Evolutionary conservation across 2,888 invertebrate species (phyloP).

Genomic region (Bhutanitis thaidina): DNA sequence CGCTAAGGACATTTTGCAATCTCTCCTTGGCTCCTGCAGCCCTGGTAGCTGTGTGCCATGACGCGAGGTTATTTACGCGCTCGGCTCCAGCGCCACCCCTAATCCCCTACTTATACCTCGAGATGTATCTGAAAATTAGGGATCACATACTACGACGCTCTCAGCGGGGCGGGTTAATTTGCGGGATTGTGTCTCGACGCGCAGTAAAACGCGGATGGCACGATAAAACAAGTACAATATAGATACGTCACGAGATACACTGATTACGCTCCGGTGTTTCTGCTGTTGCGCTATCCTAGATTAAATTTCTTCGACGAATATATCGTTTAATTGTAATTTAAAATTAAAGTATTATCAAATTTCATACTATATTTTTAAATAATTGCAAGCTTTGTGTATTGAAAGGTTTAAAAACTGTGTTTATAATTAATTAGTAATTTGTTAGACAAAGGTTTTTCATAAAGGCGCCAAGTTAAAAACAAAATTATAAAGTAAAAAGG

Average conservation of each 20-base stretch:
- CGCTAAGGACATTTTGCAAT: slow-evolving; percentile 57
- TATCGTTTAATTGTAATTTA: too few relatives aligned
- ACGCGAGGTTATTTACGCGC: slow-evolving; percentile 75
- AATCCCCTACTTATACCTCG: slow-evolving; percentile 77
- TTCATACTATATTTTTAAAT: too few relatives aligned
- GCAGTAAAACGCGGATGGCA: slow-evolving; percentile 37
- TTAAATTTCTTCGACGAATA: too few relatives aligned
- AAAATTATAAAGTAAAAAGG: too few relatives aligned
- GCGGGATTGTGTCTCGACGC: slow-evolving; percentile 37
- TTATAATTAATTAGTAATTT: too few relatives aligned
- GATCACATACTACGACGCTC: slow-evolving; percentile 63
- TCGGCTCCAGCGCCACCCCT: slow-evolving; percentile 65
- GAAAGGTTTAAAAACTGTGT: too few relatives aligned
- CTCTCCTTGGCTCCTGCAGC: slow-evolving; percentile 61
- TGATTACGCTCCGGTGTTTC: slow-evolving; percentile 35
- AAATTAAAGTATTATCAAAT: too few relatives aligned
- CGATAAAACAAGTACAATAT: slow-evolving; percentile 41
- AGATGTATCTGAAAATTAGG: slow-evolving; percentile 80
- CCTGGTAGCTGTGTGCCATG: slow-evolving; percentile 54
- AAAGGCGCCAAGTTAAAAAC: too few relatives aligned
- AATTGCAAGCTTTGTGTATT: too few relatives aligned
- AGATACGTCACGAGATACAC: slow-evolving; percentile 45
- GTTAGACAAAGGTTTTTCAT: too few relatives aligned
- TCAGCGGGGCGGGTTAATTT: slow-evolving; percentile 60
- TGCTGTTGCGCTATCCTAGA: too few relatives aligned